Evolutionary conservation across 2,113 vertebrate genomes (phyloP).

Genomic region (Notarius lentiginosus): DNA sequence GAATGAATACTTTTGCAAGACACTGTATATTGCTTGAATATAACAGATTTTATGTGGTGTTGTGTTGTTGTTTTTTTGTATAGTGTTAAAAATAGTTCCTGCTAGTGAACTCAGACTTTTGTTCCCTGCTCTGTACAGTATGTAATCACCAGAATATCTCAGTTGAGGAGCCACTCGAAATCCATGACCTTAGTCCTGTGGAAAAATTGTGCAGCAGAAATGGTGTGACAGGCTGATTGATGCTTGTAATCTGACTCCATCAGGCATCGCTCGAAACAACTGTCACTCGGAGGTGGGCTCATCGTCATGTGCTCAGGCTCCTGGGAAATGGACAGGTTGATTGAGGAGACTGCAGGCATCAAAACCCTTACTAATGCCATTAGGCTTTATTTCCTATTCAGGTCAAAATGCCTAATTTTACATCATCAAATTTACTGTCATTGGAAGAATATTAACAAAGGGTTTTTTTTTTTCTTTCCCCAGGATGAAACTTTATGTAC

Average conservation of each 20-base stretch:
- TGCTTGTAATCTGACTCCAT: conserved; percentile 55
- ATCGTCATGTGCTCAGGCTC: conserved; percentile 34
- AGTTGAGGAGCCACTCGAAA: background rate
- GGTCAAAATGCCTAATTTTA: conserved; percentile 11
- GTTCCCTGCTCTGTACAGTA: background rate
- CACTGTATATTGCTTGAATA: background rate
- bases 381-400: background rate
- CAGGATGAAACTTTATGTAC: background rate
- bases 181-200: conserved; percentile 19
- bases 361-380: conserved; percentile 6
- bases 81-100: background rate
- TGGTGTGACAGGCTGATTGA: conserved; percentile 54
- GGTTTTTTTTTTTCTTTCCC: background rate
- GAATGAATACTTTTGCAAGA: no score
- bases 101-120: background rate
- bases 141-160: conserved; percentile 20
- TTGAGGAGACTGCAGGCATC: conserved; percentile 16
- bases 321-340: conserved; percentile 25
- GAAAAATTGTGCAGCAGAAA: conserved; percentile 31
- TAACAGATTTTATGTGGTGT: background rate
- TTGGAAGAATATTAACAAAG: background rate
- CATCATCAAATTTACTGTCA: background rate
- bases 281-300: conserved; percentile 44
- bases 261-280: conserved; percentile 37
- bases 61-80: no score